Percentiles rank a stretch among this genome's conserved stretches.
These are phyloP conservation scores for Loriculus beryllinus DNA, from an alignment of 2,797 vertebrate genomes.

Conservation along the genomic window DNA sequence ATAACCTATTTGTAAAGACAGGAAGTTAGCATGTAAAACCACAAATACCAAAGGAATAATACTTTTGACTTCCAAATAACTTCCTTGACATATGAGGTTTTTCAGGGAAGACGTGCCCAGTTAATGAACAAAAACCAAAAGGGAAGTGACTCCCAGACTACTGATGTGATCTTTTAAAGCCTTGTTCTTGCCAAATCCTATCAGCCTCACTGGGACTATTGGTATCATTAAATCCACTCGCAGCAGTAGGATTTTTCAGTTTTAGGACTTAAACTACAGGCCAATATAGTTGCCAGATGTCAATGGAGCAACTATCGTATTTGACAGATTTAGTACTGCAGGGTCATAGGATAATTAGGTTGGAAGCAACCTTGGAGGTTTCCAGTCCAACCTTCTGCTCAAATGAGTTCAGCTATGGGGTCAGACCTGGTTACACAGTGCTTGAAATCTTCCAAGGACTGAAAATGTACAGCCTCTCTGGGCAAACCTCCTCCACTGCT, in stretches of 20 bases:
- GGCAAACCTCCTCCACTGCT: background rate
- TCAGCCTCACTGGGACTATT: conserved; percentile 8
- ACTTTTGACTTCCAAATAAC: conserved; percentile 10
- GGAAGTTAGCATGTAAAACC: conserved; percentile 12
- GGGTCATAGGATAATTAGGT: background rate
- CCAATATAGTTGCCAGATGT: background rate
- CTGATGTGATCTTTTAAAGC: conserved; percentile 3
- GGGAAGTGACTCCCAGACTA: conserved; percentile 1
- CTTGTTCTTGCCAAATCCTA: conserved; percentile 14
- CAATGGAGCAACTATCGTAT: background rate
- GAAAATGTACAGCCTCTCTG: background rate
- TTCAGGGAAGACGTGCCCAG: background rate
- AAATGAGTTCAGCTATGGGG: background rate
- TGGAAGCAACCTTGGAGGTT: background rate
- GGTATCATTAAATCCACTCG: background rate
- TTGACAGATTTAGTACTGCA: background rate
- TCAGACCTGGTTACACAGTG: background rate
- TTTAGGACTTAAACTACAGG: background rate
- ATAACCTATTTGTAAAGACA: background rate
- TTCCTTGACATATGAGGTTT: background rate
- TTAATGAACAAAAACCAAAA: background rate
- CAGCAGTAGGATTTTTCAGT: background rate
- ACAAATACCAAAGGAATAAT: conserved; percentile 24
- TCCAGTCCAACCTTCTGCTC: background rate
- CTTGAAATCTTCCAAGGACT: background rate